Base-by-base conservation (phyloP, 1,140 invertebrate species). In the Proctacanthus coquilletti region DNA sequence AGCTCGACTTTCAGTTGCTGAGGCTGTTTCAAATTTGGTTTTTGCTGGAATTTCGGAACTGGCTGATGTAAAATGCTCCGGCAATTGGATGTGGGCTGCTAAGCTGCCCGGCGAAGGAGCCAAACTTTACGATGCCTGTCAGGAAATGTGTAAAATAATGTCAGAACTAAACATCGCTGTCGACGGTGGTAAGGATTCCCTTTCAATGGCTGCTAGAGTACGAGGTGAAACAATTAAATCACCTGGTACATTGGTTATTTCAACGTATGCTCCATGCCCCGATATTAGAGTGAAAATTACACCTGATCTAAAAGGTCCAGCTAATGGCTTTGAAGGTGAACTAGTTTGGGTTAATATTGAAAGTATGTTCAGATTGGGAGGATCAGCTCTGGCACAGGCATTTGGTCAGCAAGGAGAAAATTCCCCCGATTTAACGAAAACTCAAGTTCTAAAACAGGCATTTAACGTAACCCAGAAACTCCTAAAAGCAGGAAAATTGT, bases 1-100 rank as follows among this genome's bases (percentile, higher is more conserved):
- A 44, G 92, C 91, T 1, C 68, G 92, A 45, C 81, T 98, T 80
- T 83, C 89, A 3, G 84, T 98, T 0, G 85, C 80, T 1, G 94
- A 98, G 63, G 78, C 92, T 5, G 53, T 98, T 2, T 88, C 85
- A n/a, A 98, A 98, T 62, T 68, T 98, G 27, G 86, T 94, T 3
- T 95, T 96, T 66, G 89, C 87, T n/a, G 73, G 69, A 34, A 84
- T 97, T 38, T 74, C 79, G 2, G 66, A 75, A 49, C 50, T 95
- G 17, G 74, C 77, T 56, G 92, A 97, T 63, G 76, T 96, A 6
- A 97, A 97, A 65, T 96, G 92, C 53, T 93, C 87, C 42, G 93
- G 85, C 3, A 98, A 98, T 62, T 98, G 94, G 94, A 98, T 98
- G 94, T 98, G 93, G 94, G 76, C 92, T 3, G 92, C 92, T 5